phyloP scores from a whole-genome alignment of 2,113 vertebrate species.

The Isichthys henryi region DNA sequence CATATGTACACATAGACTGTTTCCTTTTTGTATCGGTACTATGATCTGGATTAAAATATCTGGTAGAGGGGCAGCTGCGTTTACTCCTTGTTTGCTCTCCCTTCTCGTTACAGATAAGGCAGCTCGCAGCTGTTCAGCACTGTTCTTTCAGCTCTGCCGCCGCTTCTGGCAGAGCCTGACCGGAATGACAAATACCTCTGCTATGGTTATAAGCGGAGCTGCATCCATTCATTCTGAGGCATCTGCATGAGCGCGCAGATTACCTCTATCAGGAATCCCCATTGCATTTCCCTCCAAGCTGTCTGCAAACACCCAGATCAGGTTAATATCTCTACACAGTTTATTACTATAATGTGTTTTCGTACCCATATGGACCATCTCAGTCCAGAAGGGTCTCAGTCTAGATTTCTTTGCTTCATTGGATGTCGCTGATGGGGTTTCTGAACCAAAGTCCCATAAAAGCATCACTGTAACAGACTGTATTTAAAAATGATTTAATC shows the following conservation, averaged over 20 bases:
- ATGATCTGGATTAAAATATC: not conserved
- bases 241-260: not conserved
- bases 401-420: not conserved
- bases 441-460: not conserved
- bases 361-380: not conserved
- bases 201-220: not conserved
- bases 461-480: not conserved
- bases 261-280: not conserved
- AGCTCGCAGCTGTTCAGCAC: constrained; percentile 9
- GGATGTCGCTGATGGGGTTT: not conserved
- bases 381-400: not conserved
- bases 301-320: not conserved
- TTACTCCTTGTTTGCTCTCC: not conserved
- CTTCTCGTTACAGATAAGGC: constrained; percentile 10
- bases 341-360: not conserved
- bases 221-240: not conserved
- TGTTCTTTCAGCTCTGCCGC: constrained; percentile 20
- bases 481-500: not conserved
- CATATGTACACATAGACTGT: not conserved
- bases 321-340: not conserved
- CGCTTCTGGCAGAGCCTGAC: constrained; percentile 24
- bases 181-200: constrained; percentile 39
- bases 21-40: not conserved
- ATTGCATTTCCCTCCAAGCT: not conserved
- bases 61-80: not conserved